phyloP scores from a whole-genome alignment of 2,888 invertebrate genomes.

The Orthosia gracilis region DNA sequence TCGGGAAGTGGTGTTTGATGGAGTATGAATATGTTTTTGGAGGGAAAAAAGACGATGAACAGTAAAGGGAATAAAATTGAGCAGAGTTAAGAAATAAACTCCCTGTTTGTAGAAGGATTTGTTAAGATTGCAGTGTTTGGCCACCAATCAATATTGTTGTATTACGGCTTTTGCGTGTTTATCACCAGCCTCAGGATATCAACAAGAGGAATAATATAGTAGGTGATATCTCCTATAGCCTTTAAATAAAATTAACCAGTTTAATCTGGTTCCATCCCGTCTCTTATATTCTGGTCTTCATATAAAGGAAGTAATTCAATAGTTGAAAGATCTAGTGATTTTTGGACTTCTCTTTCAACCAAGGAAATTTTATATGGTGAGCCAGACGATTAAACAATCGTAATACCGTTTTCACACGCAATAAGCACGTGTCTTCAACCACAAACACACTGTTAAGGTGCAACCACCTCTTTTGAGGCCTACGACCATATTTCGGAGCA shows the following conservation, averaged over 20 bases:
- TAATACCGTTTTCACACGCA: not conserved
- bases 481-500: constrained; percentile 38
- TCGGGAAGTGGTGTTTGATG: constrained; percentile 64
- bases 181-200: too few relatives aligned
- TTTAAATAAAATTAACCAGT: too few relatives aligned
- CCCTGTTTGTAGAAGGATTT: too few relatives aligned
- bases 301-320: too few relatives aligned
- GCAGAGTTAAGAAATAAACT: too few relatives aligned
- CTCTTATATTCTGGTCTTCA: too few relatives aligned
- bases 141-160: not conserved
- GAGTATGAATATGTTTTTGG: constrained; percentile 14
- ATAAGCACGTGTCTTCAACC: not conserved
- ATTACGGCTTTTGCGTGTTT: not conserved
- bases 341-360: too few relatives aligned
- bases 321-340: too few relatives aligned
- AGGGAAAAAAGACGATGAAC: not conserved
- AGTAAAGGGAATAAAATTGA: too few relatives aligned
- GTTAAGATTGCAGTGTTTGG: not conserved
- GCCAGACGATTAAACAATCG: not conserved
- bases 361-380: not conserved
- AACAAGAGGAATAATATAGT: too few relatives aligned
- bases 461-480: constrained; percentile 57
- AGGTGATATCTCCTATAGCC: too few relatives aligned
- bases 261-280: too few relatives aligned
- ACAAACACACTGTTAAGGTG: constrained; percentile 46